Conservation (phyloP, 2,113 vertebrate species). For the Siniperca chuatsi region DNA sequence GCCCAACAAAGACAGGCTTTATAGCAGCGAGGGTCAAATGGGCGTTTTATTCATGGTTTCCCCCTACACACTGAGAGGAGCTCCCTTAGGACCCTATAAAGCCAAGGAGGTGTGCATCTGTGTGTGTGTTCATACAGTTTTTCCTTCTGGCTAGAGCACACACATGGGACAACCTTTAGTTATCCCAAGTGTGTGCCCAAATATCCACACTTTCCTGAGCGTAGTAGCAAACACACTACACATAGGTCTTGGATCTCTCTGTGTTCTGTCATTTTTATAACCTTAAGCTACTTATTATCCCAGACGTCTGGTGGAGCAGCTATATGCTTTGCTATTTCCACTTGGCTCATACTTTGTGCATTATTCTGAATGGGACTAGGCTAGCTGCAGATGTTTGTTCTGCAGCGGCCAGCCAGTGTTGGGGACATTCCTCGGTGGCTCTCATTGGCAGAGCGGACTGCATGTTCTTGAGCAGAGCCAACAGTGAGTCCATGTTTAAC, state of each 20-base stretch:
- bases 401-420: slow-evolving; percentile 27
- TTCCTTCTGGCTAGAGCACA: slow-evolving; percentile 20
- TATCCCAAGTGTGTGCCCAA: neutral
- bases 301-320: neutral
- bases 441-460: slow-evolving; percentile 33
- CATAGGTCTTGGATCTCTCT: slow-evolving; percentile 24
- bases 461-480: slow-evolving; percentile 38
- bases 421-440: slow-evolving; percentile 54
- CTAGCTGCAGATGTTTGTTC: slow-evolving; percentile 62
- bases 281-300: slow-evolving; percentile 42
- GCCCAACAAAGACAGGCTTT: slow-evolving; percentile 79
- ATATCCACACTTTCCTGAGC: slow-evolving; percentile 18
- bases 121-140: slow-evolving; percentile 41
- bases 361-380: slow-evolving; percentile 31
- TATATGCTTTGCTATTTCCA: slow-evolving; percentile 31
- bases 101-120: slow-evolving; percentile 50
- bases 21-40: slow-evolving; percentile 75
- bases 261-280: slow-evolving; percentile 32
- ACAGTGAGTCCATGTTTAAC: slow-evolving; percentile 42
- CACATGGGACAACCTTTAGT: slow-evolving; percentile 38
- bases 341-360: slow-evolving; percentile 7
- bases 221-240: slow-evolving; percentile 6
- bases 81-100: slow-evolving; percentile 71
- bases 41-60: slow-evolving; percentile 76
- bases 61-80: slow-evolving; percentile 69